phyloP scores from a whole-genome alignment of 2,113 vertebrate species.

The Ctenomys sociabilis region DNA sequence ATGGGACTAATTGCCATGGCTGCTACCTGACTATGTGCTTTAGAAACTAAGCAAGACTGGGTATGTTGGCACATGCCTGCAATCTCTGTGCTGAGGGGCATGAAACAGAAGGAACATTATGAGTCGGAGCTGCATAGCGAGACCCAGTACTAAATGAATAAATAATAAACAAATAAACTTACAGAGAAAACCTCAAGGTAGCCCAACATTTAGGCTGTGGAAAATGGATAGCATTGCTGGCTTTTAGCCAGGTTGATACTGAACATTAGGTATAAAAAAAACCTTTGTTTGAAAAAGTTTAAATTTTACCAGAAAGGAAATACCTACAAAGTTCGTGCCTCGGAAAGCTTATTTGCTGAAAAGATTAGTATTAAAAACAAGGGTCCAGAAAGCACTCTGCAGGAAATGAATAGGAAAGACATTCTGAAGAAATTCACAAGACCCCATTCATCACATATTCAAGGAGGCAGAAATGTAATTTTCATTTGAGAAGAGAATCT shows the following conservation, averaged over 20 bases:
- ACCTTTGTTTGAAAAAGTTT: not conserved
- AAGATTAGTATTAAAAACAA: not conserved
- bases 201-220: not conserved
- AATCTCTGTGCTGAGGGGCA: too few relatives aligned
- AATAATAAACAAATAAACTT: not conserved
- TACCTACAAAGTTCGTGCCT: not conserved
- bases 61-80: too few relatives aligned
- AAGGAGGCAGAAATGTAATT: not conserved
- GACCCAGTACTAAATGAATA: too few relatives aligned
- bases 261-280: not conserved
- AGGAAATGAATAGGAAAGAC: not conserved
- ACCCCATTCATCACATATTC: not conserved
- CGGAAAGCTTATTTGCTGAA: not conserved
- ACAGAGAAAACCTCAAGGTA: not conserved
- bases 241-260: not conserved
- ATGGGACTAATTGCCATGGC: not conserved
- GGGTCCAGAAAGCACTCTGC: not conserved
- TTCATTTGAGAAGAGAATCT: not conserved
- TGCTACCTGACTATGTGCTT: not conserved
- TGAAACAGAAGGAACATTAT: too few relatives aligned
- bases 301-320: not conserved
- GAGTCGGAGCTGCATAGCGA: too few relatives aligned
- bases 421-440: not conserved
- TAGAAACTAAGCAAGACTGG: not conserved
- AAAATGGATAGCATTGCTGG: not conserved